phyloP scores from a whole-genome alignment of 2,113 vertebrate species.

The Dipodomys stephensi region DNA sequence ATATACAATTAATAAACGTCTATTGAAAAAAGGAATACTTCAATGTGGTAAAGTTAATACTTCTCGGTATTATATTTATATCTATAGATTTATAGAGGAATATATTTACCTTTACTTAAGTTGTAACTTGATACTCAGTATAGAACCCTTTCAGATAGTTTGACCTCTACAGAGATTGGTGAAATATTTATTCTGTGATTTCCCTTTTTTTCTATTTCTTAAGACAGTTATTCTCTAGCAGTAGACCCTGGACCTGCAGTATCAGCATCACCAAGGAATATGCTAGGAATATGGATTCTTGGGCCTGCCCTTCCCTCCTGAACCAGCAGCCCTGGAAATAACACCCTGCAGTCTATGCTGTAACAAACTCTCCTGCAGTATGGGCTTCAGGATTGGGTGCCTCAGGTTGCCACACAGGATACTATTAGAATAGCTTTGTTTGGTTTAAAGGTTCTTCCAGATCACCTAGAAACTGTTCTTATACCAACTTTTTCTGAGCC shows the following conservation, averaged over 20 bases:
- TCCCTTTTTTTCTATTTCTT: neutral
- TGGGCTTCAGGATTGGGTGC: no score
- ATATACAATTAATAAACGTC: neutral
- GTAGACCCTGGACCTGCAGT: neutral
- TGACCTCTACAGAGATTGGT: neutral
- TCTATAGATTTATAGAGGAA: neutral
- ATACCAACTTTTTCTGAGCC: neutral
- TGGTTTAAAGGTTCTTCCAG: neutral
- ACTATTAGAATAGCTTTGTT: no score
- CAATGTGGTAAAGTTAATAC: constrained; percentile 7
- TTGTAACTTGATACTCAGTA: neutral
- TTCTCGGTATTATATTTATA: constrained; percentile 34
- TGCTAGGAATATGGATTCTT: neutral
- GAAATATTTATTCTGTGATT: neutral
- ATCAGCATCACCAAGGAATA: neutral
- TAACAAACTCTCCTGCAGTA: neutral
- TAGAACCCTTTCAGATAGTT: neutral
- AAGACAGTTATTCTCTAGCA: neutral
- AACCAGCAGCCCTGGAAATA: neutral
- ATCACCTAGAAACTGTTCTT: neutral
- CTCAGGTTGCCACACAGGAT: neutral
- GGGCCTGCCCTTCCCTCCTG: neutral
- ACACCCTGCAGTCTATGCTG: neutral
- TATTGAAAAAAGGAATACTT: neutral
- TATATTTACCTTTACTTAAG: neutral